These are phyloP conservation scores for Octodon degus DNA, from an alignment of 2,113 vertebrate species.

Conservation along the genomic window DNA sequence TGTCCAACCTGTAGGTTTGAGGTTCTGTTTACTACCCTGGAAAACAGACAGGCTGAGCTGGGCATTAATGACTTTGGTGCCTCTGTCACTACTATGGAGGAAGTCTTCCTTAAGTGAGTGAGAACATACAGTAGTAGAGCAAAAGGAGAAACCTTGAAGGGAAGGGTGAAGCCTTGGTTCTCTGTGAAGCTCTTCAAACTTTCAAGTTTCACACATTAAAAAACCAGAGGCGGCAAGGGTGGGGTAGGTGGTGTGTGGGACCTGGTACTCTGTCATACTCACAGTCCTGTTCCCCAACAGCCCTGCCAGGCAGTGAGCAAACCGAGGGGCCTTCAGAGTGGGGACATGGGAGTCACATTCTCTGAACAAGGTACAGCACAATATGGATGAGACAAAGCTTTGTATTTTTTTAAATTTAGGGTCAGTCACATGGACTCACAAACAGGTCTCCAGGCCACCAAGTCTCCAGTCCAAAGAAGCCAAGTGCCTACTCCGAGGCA, in stretches of 20 bases:
- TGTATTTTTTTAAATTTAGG: slow-evolving; percentile 82
- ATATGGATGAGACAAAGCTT: slow-evolving; percentile 34
- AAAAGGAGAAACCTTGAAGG: neutral
- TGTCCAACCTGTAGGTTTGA: slow-evolving; percentile 88
- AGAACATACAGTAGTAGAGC: neutral
- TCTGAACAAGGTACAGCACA: neutral
- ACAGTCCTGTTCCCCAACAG: neutral
- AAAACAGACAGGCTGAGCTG: slow-evolving; percentile 92
- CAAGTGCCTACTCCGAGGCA: slow-evolving; percentile 78
- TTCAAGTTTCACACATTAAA: neutral
- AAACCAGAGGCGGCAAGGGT: neutral
- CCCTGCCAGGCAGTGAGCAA: neutral
- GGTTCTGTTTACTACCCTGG: slow-evolving; percentile 93
- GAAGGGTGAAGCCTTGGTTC: neutral
- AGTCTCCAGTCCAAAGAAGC: slow-evolving; percentile 91
- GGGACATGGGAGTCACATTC: neutral
- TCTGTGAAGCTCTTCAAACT: neutral
- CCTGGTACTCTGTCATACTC: neutral
- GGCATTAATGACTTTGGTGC: slow-evolving; percentile 95
- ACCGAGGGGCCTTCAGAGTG: neutral
- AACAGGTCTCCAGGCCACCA: slow-evolving; percentile 90
- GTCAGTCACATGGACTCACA: slow-evolving; percentile 94
- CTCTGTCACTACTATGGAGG: slow-evolving; percentile 96
- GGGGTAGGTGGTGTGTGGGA: neutral
- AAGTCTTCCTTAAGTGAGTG: slow-evolving; percentile 94